Base-by-base conservation (phyloP, 2,888 invertebrate genomes). In the Macroteleia sp. region DNA sequence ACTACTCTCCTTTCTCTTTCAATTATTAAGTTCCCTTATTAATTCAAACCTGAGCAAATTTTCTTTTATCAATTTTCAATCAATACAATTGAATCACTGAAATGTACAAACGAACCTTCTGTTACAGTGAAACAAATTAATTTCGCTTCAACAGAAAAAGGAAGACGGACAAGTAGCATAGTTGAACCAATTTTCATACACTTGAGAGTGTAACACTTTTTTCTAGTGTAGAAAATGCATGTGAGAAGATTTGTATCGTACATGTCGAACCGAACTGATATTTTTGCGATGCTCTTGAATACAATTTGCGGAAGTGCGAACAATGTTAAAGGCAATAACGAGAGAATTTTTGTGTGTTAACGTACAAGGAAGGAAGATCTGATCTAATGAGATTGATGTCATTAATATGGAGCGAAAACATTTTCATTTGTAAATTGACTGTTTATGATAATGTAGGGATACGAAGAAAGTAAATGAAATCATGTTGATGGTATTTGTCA, bases 171-270 rank as follows among this genome's bases (percentile, higher is more conserved):
- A 57, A 57, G 42, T 30, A 32, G 32, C 32, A 22, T 20, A 12
- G 44, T 44, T 59, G 59, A 59, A 17, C 59, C 44, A 44, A 59
- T 59, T 59, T 59, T 59, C 44, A 59, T 59, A 44, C 14, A 59
- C 59, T 44, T 16, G 34, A 44, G 59, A 34, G 61, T 17, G 61
- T 48, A 17, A 61, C 41, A 61, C 61, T 61, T 61, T 61, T 36
- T 28, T 59, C 32, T 14, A 20, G 59, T 1, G 34, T 14, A 39
- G 5, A 42, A 30, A 28, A 57, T 19, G 20, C 57, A 57, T 42
- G 61, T 19, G 61, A 62, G 34, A 36, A 62, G 61, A 62, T 62
- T 16, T 19, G 8, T 39, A 62, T 62, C 61, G 19, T 17, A 25
- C 32, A 39, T 28, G 48, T 48, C 48, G 48, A 48, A 62, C 19